Evolutionary conservation across 2,113 vertebrate genomes (phyloP), one percentile per base, ranked within the genome.

Genomic region (Mohoua ochrocephala): DNA sequence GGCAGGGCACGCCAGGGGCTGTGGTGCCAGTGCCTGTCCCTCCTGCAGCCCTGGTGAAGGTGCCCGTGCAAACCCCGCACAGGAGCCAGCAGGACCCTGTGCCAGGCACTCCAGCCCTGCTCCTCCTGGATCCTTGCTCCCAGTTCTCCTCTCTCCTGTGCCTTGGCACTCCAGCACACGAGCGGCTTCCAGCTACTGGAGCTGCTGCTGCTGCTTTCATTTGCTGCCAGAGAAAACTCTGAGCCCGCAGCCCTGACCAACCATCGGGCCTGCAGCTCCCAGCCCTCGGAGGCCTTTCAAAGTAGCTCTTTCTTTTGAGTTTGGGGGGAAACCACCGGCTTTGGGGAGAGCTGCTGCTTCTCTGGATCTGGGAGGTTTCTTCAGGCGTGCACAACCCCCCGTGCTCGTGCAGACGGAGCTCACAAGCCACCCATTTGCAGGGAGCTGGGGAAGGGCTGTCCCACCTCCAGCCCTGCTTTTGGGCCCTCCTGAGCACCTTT

Each of bases 141-240:
- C 35, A 3, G 10, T 3, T n/a, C 22, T 71, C 42, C 22, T 71
- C 42, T 74, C 53, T 59, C 33, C 54, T 18, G 27, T 10, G 2
- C 27, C 50, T 3, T 41, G 42, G 73, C 89, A 56, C 75, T 67
- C 56, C 82, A 76, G 93, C 78, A 54, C 39, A 30, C 30, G 9
- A 69, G 89, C 93, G 84, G 87, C 52, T 91, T 87, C 92, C 96
- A 96, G 93, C 95, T 95, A 80, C 95, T 56, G 90, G 52, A 84
- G 89, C 84, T 89, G 90, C 17, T 17, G 90, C 17, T 17, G 10
- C 35, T 31, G 12, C 93, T 96, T 97, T 94, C 84, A 94, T 97
- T 92, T 71, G 81, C 87, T 95, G 95, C 95, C 95, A 96, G 96
- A 93, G 89, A 63, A 96, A 97, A 95, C 92, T 89, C 69, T 12